Evolutionary conservation across 2,113 vertebrate genomes (phyloP).

Genomic region (Apus apus): DNA sequence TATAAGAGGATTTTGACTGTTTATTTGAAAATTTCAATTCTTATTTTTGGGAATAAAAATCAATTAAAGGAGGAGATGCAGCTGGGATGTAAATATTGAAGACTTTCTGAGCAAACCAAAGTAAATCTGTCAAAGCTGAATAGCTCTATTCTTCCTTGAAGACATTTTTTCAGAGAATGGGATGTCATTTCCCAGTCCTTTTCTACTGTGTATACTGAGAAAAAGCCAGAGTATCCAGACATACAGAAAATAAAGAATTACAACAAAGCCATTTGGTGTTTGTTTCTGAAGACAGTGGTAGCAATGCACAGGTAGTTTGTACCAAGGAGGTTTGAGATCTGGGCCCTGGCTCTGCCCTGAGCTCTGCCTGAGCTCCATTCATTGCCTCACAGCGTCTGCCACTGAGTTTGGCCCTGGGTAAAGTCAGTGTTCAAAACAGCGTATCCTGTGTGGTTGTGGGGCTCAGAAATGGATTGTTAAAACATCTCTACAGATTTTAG

Average conservation of each 20-base stretch:
- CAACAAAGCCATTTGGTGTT: not conserved
- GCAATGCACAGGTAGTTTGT: not conserved
- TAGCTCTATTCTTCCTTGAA: not conserved
- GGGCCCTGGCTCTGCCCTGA: not conserved
- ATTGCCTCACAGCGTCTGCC: not conserved
- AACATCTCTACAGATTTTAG: not conserved
- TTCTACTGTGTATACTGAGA: not conserved
- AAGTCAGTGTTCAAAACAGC: not conserved
- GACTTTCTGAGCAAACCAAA: not conserved
- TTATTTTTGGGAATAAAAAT: not conserved
- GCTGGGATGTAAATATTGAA: not conserved
- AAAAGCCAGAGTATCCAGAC: not conserved
- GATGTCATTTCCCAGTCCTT: not conserved
- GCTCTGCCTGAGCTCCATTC: not conserved
- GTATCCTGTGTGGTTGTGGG: not conserved
- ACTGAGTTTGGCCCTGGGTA: not conserved
- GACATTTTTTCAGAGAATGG: not conserved
- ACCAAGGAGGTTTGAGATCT: not conserved
- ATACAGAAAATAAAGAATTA: not conserved
- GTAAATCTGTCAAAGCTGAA: not conserved
- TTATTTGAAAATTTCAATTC: constrained; percentile 1
- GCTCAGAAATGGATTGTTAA: not conserved
- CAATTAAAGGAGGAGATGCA: not conserved
- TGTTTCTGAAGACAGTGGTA: not conserved
- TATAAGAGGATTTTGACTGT: not conserved